phyloP scores from a whole-genome alignment of 1,140 invertebrate species.

The Vollenhovia emeryi region DNA sequence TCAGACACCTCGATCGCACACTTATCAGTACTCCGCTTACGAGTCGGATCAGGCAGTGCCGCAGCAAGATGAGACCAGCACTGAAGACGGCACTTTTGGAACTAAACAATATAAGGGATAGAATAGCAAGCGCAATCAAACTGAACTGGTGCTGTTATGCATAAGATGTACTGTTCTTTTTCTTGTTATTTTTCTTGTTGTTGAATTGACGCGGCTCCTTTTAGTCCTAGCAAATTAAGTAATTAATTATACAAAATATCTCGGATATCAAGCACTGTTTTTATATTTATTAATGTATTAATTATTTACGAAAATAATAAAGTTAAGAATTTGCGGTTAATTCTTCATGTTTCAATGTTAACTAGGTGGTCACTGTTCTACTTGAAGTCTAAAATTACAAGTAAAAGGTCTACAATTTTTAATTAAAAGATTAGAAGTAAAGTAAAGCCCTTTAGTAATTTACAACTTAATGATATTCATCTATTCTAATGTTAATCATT shows the following conservation, averaged over 20 bases:
- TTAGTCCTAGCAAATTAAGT: neutral
- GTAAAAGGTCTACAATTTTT: neutral
- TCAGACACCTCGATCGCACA: conserved; percentile 73
- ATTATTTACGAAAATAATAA: neutral
- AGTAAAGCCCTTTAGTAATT: neutral
- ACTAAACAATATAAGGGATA: conserved; percentile 69
- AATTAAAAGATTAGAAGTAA: neutral
- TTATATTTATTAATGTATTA: conserved; percentile 21
- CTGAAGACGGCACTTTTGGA: conserved; percentile 74
- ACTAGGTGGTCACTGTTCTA: no score
- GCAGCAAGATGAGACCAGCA: conserved; percentile 70
- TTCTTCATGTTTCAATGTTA: neutral
- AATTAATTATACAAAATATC: neutral
- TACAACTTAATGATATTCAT: neutral
- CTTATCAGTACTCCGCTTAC: conserved; percentile 78
- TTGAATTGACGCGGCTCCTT: conserved; percentile 4
- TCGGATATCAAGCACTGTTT: neutral
- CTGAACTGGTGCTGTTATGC: neutral
- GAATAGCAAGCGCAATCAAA: neutral
- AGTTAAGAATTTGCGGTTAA: neutral
- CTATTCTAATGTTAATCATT: neutral
- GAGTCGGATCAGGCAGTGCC: conserved; percentile 69
- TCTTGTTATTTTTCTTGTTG: conserved; percentile 10
- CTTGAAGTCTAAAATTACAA: neutral
- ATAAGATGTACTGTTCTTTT: conserved; percentile 15